These are phyloP conservation scores for Anguilla megastoma DNA, from an alignment of 2,797 vertebrate genomes.

Conservation along the genomic window DNA sequence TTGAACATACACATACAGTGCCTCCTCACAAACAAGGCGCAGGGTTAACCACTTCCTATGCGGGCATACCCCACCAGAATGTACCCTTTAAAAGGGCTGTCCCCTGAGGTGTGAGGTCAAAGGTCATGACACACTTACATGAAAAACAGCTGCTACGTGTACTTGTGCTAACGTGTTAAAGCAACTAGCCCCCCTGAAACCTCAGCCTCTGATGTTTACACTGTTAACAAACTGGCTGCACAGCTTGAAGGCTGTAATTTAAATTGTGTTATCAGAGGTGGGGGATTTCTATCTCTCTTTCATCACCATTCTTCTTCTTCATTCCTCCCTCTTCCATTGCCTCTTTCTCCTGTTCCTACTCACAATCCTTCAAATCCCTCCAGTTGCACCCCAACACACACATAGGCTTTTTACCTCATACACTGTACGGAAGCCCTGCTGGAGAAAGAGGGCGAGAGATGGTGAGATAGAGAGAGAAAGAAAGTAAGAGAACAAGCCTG, in stretches of 20 bases:
- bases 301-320: conserved; percentile 9
- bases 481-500: background rate
- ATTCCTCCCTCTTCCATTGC: conserved; percentile 9
- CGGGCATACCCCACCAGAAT: background rate
- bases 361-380: background rate
- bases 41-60: background rate
- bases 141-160: background rate
- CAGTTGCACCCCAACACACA: background rate
- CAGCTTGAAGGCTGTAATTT: conserved; percentile 23
- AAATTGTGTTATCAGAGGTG: conserved; percentile 24
- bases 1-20: background rate
- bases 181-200: background rate
- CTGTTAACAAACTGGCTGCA: conserved; percentile 21
- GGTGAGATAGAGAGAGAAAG: background rate
- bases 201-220: conserved; percentile 16
- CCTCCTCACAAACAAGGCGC: background rate
- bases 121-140: background rate
- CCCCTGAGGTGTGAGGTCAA: background rate
- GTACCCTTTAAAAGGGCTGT: background rate
- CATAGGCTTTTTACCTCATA: conserved; percentile 32
- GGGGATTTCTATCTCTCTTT: conserved; percentile 16
- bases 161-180: conserved; percentile 13
- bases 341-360: conserved; percentile 8
- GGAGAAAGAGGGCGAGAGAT: conserved; percentile 44
- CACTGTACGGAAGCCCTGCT: conserved; percentile 4